A percentile compares a stretch with the other conserved stretches of the same genome.
Evolutionary conservation across 2,888 invertebrate genomes (phyloP).

Genomic region (Balanococcus diminutus): DNA sequence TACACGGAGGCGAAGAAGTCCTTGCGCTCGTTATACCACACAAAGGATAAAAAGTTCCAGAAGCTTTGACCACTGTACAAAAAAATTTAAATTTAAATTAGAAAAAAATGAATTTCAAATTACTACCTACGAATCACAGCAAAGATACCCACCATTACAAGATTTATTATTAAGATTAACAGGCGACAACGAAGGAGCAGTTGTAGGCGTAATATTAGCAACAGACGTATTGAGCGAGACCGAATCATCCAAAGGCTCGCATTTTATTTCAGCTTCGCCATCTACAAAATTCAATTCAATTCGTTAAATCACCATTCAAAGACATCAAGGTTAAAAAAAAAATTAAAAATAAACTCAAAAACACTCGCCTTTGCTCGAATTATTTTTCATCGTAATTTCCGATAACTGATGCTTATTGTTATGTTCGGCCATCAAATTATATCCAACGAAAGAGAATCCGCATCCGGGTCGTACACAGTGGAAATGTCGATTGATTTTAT

Average conservation of each 20-base stretch:
- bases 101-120: slow-evolving; percentile 42
- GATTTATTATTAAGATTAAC: slow-evolving; percentile 37
- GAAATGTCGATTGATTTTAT: slow-evolving; percentile 75
- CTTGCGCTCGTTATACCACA: slow-evolving; percentile 66
- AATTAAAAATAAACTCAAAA: neutral
- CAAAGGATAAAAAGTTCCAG: slow-evolving; percentile 89
- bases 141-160: slow-evolving; percentile 29
- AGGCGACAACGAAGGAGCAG: slow-evolving; percentile 11
- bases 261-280: slow-evolving; percentile 31
- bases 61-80: slow-evolving; percentile 81
- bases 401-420: slow-evolving; percentile 68
- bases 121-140: neutral
- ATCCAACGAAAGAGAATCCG: slow-evolving; percentile 75
- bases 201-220: slow-evolving; percentile 11
- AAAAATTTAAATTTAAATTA: neutral
- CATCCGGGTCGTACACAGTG: slow-evolving; percentile 76
- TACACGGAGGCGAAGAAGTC: slow-evolving; percentile 59
- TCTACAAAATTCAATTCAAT: neutral
- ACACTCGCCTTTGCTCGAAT: neutral
- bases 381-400: slow-evolving; percentile 44
- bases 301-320: slow-evolving; percentile 38
- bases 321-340: neutral
- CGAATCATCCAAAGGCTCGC: slow-evolving; percentile 10
- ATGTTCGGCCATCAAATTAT: slow-evolving; percentile 76
- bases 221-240: neutral